Conservation (phyloP, 2,888 invertebrate genomes). For the Acheta domesticus region DNA sequence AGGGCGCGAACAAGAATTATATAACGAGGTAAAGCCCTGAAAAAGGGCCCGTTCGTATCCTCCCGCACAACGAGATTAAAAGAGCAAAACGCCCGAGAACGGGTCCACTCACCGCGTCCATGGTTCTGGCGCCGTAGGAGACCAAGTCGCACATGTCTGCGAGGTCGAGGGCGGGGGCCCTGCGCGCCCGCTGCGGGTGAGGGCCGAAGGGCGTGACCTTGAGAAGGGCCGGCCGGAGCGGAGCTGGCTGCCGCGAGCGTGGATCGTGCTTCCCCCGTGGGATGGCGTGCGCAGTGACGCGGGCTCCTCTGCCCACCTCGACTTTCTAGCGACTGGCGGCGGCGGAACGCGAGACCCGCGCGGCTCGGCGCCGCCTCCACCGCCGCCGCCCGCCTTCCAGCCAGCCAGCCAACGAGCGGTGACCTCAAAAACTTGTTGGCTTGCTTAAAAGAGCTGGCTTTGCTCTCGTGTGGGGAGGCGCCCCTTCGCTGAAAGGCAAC, state of each 20-base stretch:
- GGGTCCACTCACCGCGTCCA: background rate
- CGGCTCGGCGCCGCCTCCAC: background rate
- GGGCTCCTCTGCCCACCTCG: no score
- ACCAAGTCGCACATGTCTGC: slow-evolving; percentile 8
- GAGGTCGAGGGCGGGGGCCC: background rate
- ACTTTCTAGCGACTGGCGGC: no score
- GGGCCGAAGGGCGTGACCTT: no score
- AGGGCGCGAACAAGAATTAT: no score
- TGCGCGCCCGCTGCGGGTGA: background rate
- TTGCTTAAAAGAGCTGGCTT: background rate
- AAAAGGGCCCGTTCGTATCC: no score
- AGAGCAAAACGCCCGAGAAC: background rate
- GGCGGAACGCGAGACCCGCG: no score
- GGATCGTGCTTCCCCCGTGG: no score
- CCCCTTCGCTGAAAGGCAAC: background rate
- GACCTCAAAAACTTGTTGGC: slow-evolving; percentile 1
- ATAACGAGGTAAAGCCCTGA: no score
- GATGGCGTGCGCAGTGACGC: no score
- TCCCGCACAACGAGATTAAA: background rate
- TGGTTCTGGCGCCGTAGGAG: background rate
- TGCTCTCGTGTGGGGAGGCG: background rate
- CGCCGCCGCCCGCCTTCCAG: background rate
- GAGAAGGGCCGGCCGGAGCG: no score
- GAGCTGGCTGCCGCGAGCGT: no score
- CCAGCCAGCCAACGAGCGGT: slow-evolving; percentile 4